phyloP scores from a whole-genome alignment of 1,140 invertebrate species.

The Heliothis virescens region DNA sequence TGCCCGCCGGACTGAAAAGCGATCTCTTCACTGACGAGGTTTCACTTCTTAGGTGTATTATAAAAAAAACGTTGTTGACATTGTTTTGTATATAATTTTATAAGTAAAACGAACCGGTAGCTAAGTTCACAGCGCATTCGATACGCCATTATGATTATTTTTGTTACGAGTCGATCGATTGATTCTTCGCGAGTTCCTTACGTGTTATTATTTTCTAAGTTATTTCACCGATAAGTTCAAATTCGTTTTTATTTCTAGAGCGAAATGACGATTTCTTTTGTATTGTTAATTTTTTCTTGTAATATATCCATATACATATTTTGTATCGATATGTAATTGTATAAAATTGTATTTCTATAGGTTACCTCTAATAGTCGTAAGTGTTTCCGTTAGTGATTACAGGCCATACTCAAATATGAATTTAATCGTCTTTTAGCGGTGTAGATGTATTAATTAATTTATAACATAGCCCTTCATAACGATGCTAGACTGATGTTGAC shows the following conservation, averaged over 20 bases:
- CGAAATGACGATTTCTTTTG: slow-evolving; percentile 49
- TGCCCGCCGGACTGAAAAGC: slow-evolving; percentile 67
- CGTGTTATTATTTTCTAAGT: slow-evolving; percentile 67
- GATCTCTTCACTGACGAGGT: slow-evolving; percentile 69
- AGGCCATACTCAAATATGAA: slow-evolving; percentile 82
- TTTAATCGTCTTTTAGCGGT: slow-evolving; percentile 74
- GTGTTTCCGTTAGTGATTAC: slow-evolving; percentile 78
- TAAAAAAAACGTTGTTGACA: slow-evolving; percentile 73
- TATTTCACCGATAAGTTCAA: slow-evolving; percentile 74
- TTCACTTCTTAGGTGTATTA: slow-evolving; percentile 62
- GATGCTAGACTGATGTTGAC: slow-evolving; percentile 74
- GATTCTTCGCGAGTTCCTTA: slow-evolving; percentile 64
- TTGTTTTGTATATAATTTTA: slow-evolving; percentile 81
- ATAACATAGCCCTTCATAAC: slow-evolving; percentile 67
- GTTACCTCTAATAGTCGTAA: slow-evolving; percentile 68
- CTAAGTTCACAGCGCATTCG: slow-evolving; percentile 38
- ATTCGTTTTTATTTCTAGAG: slow-evolving; percentile 62
- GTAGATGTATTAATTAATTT: slow-evolving; percentile 63
- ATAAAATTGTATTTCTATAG: slow-evolving; percentile 74
- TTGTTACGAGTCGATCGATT: slow-evolving; percentile 60
- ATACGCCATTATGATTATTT: slow-evolving; percentile 48
- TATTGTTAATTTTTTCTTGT: slow-evolving; percentile 72
- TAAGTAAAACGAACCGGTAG: slow-evolving; percentile 50
- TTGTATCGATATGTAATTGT: slow-evolving; percentile 75
- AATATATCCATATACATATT: slow-evolving; percentile 78